Base-by-base conservation (phyloP, 2,113 vertebrate species). In the Ursus arctos region DNA sequence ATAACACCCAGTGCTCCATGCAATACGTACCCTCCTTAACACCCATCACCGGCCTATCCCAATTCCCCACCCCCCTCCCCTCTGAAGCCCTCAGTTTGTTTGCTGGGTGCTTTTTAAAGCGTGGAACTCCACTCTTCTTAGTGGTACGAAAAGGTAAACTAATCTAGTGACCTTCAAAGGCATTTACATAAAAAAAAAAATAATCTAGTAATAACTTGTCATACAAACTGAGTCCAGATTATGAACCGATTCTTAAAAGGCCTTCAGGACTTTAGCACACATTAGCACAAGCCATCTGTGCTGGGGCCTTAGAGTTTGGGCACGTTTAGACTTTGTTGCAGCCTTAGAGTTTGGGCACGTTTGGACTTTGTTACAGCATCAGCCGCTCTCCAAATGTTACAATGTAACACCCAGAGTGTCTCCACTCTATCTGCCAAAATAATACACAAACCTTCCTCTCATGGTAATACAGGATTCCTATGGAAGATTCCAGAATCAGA, bases 391-490 rank as follows among this genome's bases (percentile, higher is more conserved):
- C 33, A 53, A 16, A n/a, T 21, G 57, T 43, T 40, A 43, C 59
- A 36, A 15, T 2, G 1, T 11, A 28, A 24, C 51, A 33, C 57
- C 43, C 40, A 36, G 24, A 24, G 16, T 4, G 1, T 51, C 69
- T 21, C 84, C 18, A 24, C 1, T 1, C 26, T 18, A 2, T 18
- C n/a, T 2, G 6, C 36, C 77, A 65, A 55, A 89, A 67, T 10
- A 19, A 71, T 2, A 19, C 28, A 24, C 49, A 86, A 59, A 61
- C 14, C 3, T 80, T 57, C 49, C 15, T 69, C 59, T 82, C 18
- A 14, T 5, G 1, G 19, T 59, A 61, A 51, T 0, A 55, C 0
- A 71, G 4, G 43, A 67, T 11, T 31, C 24, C n/a, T 47, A 15
- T 33, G 81, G 67, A 33, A 40, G 21, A 59, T 4, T 49, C 53